phyloP scores from a whole-genome alignment of 2,113 vertebrate species.

The Syngnathoides biaculeatus region DNA sequence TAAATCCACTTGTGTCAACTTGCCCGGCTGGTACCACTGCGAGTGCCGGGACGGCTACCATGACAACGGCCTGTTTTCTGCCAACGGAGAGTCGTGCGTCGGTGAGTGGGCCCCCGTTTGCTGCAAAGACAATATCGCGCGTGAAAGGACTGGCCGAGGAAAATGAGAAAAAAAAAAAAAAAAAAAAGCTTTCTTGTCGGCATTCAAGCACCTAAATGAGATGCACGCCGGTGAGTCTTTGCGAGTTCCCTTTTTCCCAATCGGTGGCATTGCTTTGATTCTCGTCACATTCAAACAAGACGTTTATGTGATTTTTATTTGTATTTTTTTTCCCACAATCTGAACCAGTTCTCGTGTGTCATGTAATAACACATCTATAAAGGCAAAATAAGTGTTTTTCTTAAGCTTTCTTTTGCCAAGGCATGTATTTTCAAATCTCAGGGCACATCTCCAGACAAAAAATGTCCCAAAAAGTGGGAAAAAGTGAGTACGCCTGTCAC shows the following conservation, averaged over 20 bases:
- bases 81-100: constrained; percentile 92
- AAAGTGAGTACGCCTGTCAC: no score
- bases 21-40: constrained; percentile 98
- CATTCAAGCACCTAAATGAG: background rate
- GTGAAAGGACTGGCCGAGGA: background rate
- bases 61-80: constrained; percentile 94
- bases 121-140: background rate
- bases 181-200: background rate
- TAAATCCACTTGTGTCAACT: constrained; percentile 92
- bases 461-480: no score
- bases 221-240: background rate
- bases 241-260: background rate
- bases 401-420: no score
- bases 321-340: no score
- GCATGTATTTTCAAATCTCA: no score
- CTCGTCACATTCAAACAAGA: background rate
- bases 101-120: constrained; percentile 73
- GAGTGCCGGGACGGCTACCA: constrained; percentile 97
- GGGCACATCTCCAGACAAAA: no score
- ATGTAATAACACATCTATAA: no score
- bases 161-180: no score
- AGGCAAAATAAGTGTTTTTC: no score
- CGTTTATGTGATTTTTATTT: no score
- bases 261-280: background rate
- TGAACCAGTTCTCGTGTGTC: no score